Evolutionary conservation across 2,113 vertebrate species (phyloP).

Genomic region (Limnothrissa miodon): DNA sequence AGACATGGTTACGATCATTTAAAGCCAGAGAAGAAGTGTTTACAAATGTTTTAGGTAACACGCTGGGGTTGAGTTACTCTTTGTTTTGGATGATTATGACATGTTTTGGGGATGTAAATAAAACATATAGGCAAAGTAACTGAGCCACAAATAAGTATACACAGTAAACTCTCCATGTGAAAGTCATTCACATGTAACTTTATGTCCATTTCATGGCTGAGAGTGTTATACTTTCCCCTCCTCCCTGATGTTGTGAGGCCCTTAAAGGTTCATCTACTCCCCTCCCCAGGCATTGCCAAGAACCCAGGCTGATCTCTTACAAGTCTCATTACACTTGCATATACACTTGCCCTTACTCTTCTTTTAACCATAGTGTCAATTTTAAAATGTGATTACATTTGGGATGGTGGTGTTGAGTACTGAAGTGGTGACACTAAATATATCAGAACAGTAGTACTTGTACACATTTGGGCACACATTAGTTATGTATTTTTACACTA

Average conservation of each 20-base stretch:
- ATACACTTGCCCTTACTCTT: neutral
- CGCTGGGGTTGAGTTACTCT: neutral
- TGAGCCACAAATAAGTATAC: neutral
- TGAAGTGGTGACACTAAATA: too few relatives aligned
- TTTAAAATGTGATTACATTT: neutral
- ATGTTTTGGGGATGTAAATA: neutral
- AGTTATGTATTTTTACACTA: neutral
- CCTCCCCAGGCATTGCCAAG: neutral
- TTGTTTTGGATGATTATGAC: neutral
- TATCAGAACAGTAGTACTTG: neutral
- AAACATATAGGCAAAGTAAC: neutral
- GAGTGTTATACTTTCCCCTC: neutral
- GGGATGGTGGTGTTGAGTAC: neutral
- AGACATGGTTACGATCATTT: neutral
- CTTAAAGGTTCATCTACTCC: neutral
- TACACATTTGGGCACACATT: too few relatives aligned
- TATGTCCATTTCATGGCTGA: neutral
- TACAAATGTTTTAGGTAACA: neutral
- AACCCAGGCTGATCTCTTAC: neutral
- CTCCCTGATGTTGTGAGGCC: neutral
- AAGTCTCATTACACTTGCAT: neutral
- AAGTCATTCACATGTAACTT: neutral
- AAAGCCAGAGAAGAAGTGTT: neutral
- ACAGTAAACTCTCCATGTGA: neutral
- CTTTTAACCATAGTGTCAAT: neutral